Evolutionary conservation across 1,140 invertebrate genomes (phyloP), one percentile per base, ranked within the genome.

Genomic region (Bilobella aurantiaca): DNA sequence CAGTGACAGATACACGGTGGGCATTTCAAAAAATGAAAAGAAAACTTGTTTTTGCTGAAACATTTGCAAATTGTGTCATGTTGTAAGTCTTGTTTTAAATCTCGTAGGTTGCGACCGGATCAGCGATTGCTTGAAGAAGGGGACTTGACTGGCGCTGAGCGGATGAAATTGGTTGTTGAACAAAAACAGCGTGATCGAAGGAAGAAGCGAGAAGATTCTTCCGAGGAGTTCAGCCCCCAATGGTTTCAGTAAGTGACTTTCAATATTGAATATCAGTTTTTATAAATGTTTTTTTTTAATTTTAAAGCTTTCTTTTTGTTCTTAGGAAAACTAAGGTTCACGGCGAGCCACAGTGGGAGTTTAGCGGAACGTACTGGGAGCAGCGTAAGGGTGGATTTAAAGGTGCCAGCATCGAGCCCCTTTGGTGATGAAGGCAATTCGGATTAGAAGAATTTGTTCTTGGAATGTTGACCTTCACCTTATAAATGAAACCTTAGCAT

Each of bases 101-200:
- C 25, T 49, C 25, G 18, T 46, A 69, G 88, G 58, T 85, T 82
- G 73, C 74, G 82, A 69, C 81, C 82, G 29, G 82, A 83, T 77
- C 82, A 83, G 71, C 77, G 79, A 32, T 73, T 84, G 18, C 75
- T 91, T 34, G 89, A 92, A 76, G 86, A 89, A 75, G 89, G 89
- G 2, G 82, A 89, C 74, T 79, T 91, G 42, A 77, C 80, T 16
- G 81, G 80, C 27, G 88, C 89, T 0, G 89, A 92, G 77, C 77
- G 78, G 27, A 78, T 85, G 69, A 91, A 91, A 76, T 73, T 82
- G 21, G 78, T 83, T 70, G 74, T 89, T 47, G 87, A 89, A 75
- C 82, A 85, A 69, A 74, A 78, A 12, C 87, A 89, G 75, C 74
- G 87, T 46, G 87, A 88, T 34, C 76, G 84, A 46, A 76, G 85